Evolutionary conservation across 1,140 invertebrate genomes (phyloP), one percentile per base, ranked within the genome.

Genomic region (Tetramorium simillimum): DNA sequence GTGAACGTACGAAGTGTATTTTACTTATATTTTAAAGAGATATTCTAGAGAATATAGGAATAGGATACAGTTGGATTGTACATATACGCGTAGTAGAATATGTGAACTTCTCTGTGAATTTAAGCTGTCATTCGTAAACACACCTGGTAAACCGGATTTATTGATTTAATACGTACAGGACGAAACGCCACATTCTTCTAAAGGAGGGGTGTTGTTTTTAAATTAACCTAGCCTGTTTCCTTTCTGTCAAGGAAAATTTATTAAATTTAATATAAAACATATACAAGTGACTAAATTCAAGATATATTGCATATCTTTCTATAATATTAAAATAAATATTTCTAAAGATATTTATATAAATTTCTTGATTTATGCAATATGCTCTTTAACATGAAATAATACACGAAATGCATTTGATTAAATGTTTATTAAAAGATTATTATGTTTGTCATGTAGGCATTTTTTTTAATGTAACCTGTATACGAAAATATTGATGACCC

Each of bases 131-230:
- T n/a, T n/a, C 14, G 40, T 16, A 62, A 16, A 40, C 18, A 60
- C 14, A 40, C 14, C 24, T 21, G 3, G 14, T 21, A 62, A 75
- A 75, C 69, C 14, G 37, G 28, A 10, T 37, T 73, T 84, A 84
- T 84, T 9, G 80, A 84, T 84, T 84, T 75, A 84, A 84, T 84
- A 84, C 24, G 10, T 40, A 51, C 14, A 69, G 65, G 14, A 82
- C 24, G 40, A 73, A 46, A 60, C 24, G n/a, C 10, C 16, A 14
- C 69, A 60, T 60, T 75, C 24, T 75, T 28, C 33, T 75, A 12
- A 73, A 82, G 24, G 40, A 28, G 40, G 16, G 3, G 1, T 60
- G 6, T 40, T 58, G 43, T 46, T 46, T 58, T 37, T 4, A 21
- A 33, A 60, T 49, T 49, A 73, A 84, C 9, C 69, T 37, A 37